A percentile compares a stretch with the other conserved stretches of the same genome.
Evolutionary conservation across 2,888 invertebrate genomes (phyloP).

Genomic region (Drosophila anomalata): DNA sequence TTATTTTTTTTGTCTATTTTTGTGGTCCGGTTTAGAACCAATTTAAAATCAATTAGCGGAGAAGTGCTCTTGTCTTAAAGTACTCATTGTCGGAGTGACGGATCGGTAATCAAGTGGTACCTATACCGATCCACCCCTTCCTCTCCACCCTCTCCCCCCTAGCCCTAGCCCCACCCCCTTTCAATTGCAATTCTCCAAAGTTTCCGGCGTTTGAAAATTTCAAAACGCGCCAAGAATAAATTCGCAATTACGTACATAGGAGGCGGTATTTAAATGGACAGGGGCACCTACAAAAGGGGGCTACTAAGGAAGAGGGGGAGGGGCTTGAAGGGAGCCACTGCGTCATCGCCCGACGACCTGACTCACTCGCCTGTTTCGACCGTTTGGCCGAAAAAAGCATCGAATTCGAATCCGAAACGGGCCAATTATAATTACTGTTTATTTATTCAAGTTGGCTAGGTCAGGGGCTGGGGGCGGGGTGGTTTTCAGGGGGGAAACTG

Average conservation of each 20-base stretch:
- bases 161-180: neutral
- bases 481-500: neutral
- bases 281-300: slow-evolving; percentile 1
- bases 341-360: slow-evolving; percentile 34
- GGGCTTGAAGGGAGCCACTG: slow-evolving; percentile 19
- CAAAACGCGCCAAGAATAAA: slow-evolving; percentile 58
- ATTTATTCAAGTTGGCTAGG: slow-evolving; percentile 50
- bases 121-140: neutral
- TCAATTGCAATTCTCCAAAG: slow-evolving; percentile 26
- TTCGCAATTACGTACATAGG: slow-evolving; percentile 56
- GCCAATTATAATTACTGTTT: slow-evolving; percentile 69
- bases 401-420: slow-evolving; percentile 22
- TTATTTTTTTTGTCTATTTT: neutral
- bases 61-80: neutral
- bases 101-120: slow-evolving; percentile 10
- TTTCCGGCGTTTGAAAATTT: slow-evolving; percentile 4
- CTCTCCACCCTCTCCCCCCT: neutral
- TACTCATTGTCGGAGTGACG: slow-evolving; percentile 1
- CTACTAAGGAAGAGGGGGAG: neutral
- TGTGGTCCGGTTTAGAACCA: neutral
- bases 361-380: slow-evolving; percentile 8
- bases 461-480: neutral
- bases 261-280: slow-evolving; percentile 56
- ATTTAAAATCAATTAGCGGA: slow-evolving; percentile 7
- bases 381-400: slow-evolving; percentile 8